Conservation (phyloP, 35 echinoderm and acorn worm genomes). For the Ophiothrix spiculata region DNA sequence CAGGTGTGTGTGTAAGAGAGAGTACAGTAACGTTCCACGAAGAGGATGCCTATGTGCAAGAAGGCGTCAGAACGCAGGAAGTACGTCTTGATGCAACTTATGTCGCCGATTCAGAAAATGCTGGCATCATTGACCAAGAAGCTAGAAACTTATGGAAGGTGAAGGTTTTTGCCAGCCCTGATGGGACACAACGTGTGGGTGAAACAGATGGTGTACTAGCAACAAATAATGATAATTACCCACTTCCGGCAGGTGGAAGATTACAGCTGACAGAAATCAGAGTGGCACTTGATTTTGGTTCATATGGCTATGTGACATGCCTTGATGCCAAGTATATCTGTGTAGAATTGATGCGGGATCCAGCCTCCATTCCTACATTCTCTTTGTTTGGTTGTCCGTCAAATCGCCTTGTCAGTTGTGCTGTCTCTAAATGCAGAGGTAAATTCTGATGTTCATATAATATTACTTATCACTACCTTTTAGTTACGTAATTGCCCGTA, state of each 20-base stretch:
- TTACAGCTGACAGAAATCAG: not conserved
- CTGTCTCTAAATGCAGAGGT: not conserved
- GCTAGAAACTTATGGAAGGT: not conserved
- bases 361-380: not conserved
- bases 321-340: not conserved
- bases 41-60: too few species aligned
- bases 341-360: not conserved
- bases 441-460: too few species aligned
- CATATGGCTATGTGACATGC: not conserved
- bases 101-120: not conserved
- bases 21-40: too few species aligned
- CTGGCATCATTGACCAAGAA: not conserved
- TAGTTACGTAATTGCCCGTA: too few species aligned
- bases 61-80: not conserved
- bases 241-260: not conserved
- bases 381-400: not conserved
- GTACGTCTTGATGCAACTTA: not conserved
- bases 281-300: not conserved
- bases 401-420: not conserved
- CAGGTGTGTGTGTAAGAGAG: too few species aligned
- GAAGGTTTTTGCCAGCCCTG: not conserved
- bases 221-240: not conserved
- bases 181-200: too few species aligned
- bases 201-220: not conserved
- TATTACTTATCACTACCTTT: too few species aligned